Conservation (phyloP, 2,888 invertebrate species). For the Scotopteryx bipunctaria region DNA sequence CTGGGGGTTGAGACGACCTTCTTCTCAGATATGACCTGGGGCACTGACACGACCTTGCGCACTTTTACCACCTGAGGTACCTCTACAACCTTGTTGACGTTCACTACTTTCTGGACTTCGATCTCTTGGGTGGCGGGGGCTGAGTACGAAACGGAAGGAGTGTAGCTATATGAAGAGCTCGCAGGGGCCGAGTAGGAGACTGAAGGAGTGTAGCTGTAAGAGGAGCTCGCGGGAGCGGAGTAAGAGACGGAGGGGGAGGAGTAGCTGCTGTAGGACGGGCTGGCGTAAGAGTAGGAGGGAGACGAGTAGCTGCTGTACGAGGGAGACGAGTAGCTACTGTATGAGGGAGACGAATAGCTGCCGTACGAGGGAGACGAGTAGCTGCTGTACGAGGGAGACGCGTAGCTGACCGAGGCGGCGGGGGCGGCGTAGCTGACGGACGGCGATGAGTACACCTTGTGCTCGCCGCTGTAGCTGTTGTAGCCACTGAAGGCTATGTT, state of each 20-base stretch:
- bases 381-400: conserved; percentile 18
- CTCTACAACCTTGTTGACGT: conserved; percentile 50
- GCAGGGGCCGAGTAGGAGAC: conserved; percentile 9
- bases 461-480: conserved; percentile 15
- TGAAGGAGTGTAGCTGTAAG: conserved; percentile 16
- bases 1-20: conserved; percentile 47
- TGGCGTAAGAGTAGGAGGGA: not conserved
- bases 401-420: conserved; percentile 8
- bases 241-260: conserved; percentile 25
- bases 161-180: conserved; percentile 9
- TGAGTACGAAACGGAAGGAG: conserved; percentile 20
- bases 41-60: conserved; percentile 57
- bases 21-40: conserved; percentile 58
- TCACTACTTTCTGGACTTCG: conserved; percentile 49
- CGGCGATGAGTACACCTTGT: conserved; percentile 21
- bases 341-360: conserved; percentile 16
- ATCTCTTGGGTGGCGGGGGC: conserved; percentile 36
- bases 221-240: conserved; percentile 17
- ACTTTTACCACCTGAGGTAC: conserved; percentile 52
- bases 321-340: conserved; percentile 15
- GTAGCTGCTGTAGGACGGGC: conserved; percentile 19
- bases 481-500: conserved; percentile 4
- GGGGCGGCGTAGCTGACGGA: conserved; percentile 25
- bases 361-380: conserved; percentile 27
- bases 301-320: conserved; percentile 21